Conservation (phyloP, 1,140 invertebrate genomes). For the Nylanderia fulva region DNA sequence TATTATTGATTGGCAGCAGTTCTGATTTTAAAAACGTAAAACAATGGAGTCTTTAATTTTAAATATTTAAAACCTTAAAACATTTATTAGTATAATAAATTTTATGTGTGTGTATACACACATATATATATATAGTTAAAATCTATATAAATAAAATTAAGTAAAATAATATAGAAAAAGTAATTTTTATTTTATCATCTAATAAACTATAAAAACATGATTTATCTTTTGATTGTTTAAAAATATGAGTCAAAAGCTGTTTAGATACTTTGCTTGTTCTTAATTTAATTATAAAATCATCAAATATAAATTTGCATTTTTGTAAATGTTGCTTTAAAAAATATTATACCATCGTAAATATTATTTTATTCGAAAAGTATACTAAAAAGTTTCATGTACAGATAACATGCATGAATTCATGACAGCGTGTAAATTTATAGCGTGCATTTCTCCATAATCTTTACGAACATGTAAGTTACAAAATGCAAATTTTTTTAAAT, state of each 20-base stretch:
- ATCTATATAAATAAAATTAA: neutral
- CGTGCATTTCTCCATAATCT: neutral
- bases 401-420: neutral
- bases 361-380: conserved; percentile 26
- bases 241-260: neutral
- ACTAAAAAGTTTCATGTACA: conserved; percentile 9
- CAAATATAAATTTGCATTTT: neutral
- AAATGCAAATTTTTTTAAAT: neutral
- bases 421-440: too few species aligned
- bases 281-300: conserved; percentile 2
- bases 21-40: neutral
- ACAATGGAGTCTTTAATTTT: neutral
- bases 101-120: too few species aligned
- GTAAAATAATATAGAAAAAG: conserved; percentile 16
- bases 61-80: neutral
- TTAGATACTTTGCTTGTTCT: neutral
- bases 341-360: conserved; percentile 36
- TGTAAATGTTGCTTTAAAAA: conserved; percentile 13
- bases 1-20: neutral
- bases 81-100: too few species aligned
- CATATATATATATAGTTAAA: neutral
- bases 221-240: neutral
- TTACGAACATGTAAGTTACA: neutral
- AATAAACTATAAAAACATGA: neutral
- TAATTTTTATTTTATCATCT: neutral